Percentiles rank a stretch among this genome's conserved stretches.
These are phyloP conservation scores for Channa striata DNA, from an alignment of 2,797 vertebrate genomes.

Conservation along the genomic window DNA sequence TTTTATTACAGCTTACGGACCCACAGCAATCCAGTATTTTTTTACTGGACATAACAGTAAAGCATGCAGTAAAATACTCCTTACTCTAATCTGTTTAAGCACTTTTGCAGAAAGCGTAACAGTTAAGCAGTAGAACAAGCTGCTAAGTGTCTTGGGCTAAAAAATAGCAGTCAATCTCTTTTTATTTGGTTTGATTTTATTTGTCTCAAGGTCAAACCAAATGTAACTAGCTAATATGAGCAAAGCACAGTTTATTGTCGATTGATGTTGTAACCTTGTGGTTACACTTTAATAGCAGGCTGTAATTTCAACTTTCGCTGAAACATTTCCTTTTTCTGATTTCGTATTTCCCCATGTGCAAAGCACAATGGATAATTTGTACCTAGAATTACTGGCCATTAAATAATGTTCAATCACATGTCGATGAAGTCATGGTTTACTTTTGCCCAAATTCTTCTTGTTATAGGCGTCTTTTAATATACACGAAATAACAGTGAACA, in stretches of 20 bases:
- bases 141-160: neutral
- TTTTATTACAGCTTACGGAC: too few relatives aligned
- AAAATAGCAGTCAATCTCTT: neutral
- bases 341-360: neutral
- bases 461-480: neutral
- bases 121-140: too few relatives aligned
- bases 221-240: conserved; percentile 17
- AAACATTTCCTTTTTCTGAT: conserved; percentile 34
- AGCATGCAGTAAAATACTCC: too few relatives aligned
- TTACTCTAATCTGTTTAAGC: too few relatives aligned
- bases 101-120: too few relatives aligned
- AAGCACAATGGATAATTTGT: conserved; percentile 63
- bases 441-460: conserved; percentile 7
- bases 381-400: conserved; percentile 47
- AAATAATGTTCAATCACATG: conserved; percentile 18
- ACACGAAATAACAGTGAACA: neutral
- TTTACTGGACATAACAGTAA: too few relatives aligned
- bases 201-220: conserved; percentile 43
- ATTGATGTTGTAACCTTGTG: conserved; percentile 33
- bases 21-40: too few relatives aligned
- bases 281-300: conserved; percentile 63
- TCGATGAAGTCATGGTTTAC: conserved; percentile 47
- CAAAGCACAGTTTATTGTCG: conserved; percentile 59
- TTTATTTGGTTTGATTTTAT: neutral
- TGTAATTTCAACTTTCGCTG: conserved; percentile 45